Evolutionary conservation across 1,140 invertebrate genomes (phyloP), one percentile per base, ranked within the genome.

Genomic region (Mycetomoellerius zeteki): DNA sequence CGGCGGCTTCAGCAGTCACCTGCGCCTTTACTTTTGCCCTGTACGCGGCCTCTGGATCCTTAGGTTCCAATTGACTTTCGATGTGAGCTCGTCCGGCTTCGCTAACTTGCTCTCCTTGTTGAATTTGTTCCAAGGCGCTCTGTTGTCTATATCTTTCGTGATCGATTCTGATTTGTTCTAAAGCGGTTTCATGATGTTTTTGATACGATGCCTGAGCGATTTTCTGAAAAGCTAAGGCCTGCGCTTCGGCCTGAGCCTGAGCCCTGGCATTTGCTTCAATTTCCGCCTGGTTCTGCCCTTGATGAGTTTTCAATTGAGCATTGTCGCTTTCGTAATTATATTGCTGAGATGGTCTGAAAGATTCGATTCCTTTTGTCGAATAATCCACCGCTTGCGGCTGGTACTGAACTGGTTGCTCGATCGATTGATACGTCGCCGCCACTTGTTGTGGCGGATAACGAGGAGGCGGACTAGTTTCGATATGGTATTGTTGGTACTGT

Each of bases 401-500:
- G 12, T 52, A 88, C 3, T 93, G 93, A 21, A 86, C 90, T 0
- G 93, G 91, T 72, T 94, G 92, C 6, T 93, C 92, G 12, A 88
- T 50, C 2, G 92, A 73, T 14, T 91, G 90, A 27, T 93, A 92
- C 14, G 87, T 72, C 0, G 87, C 54, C 0, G 75, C 71, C 0
- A 84, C 77, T 60, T 80, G 87, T 12, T 89, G 90, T 3, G 81
- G 90, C 19, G 91, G 92, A n/a, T 92, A 88, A 73, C 94, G 92
- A 21, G 91, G 87, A 0, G 91, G 92, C 4, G 91, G 93, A 6
- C 93, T 93, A 0, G 95, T 95, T 73, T 95, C 95, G 27, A 95
- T 94, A 60, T 95, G 95, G 33, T 95, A 95, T 33, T 95, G 95
- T 71, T 95, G 94, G 47, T 95, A 95, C 24, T 95, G 95, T 64